phyloP scores from a whole-genome alignment of 2,888 invertebrate genomes.

The Ichneumoninae sp. region DNA sequence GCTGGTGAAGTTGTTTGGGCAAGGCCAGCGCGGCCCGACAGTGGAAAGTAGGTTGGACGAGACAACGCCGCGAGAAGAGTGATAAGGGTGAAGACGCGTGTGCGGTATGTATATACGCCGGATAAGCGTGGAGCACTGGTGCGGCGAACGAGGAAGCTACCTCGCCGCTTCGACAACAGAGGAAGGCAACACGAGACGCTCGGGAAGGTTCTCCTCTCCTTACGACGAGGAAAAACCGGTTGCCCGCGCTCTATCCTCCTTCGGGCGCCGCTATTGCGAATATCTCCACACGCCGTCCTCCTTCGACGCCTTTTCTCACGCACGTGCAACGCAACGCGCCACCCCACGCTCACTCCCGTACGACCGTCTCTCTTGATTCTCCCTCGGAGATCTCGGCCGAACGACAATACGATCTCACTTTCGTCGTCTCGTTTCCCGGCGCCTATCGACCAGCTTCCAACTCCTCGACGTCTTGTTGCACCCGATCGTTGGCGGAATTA shows the following conservation, averaged over 20 bases:
- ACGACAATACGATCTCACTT: conserved; percentile 37
- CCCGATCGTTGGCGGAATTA: not conserved
- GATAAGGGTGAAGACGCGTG: conserved; percentile 4
- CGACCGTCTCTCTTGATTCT: not conserved
- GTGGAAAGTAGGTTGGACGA: not conserved
- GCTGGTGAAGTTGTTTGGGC: not conserved
- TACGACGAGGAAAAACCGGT: conserved; percentile 60
- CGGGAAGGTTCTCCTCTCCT: not conserved
- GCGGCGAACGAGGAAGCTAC: conserved; percentile 37
- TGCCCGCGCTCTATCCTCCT: conserved; percentile 46
- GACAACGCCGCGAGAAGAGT: not conserved
- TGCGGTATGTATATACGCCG: conserved; percentile 9
- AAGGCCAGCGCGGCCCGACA: not conserved
- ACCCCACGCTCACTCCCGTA: too few species aligned
- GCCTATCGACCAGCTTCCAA: conserved; percentile 8
- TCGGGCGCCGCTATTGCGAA: conserved; percentile 40
- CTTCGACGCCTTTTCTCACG: conserved; percentile 50
- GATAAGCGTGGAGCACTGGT: conserved; percentile 41
- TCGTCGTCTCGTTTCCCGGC: not conserved
- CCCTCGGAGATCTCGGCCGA: conserved; percentile 1
- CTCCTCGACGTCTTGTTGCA: not conserved
- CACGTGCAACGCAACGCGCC: conserved; percentile 31
- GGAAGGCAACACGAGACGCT: conserved; percentile 12
- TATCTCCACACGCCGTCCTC: conserved; percentile 26
- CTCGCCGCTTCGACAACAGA: conserved; percentile 29